Evolutionary conservation across 1,140 invertebrate species (phyloP), one percentile per base, ranked within the genome.

Genomic region (Daktulosphaira vitifoliae): DNA sequence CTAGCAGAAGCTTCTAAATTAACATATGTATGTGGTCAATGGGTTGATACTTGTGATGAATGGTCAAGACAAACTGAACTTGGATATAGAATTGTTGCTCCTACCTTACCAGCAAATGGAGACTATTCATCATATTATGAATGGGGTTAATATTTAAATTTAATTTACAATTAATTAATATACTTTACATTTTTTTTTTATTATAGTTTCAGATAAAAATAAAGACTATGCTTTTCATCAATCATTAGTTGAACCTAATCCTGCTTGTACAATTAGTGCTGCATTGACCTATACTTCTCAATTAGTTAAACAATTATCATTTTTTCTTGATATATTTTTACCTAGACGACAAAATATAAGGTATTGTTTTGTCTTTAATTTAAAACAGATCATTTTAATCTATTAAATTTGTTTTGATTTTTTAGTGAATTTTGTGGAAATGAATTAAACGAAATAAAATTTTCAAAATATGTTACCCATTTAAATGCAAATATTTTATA

Each of bases 401-500:
- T 33, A n/a, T 33, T 33, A 33, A 33, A 33, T 33, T 33, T 33
- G 5, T 33, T 11, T 33, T 33, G 11, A 33, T 68, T 38, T 81
- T 82, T 64, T 72, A 88, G 86, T 72, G 87, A 89, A 73, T 90
- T 90, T 74, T 87, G 83, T 72, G 78, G 77, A 39, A 80, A 79
- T 70, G 82, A 85, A 72, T 76, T 88, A 71, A 82, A 79, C 51
- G 82, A 86, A 71, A 79, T 83, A 68, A 83, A 87, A 73, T 89
- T 92, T 75, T 75, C 80, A 49, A 79, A 82, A 69, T 82, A 83
- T 76, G 87, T 92, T 6, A 82, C 86, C 7, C 80, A 84, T 65
- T 78, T 92, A 16, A 91, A 92, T 76, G 82, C 85, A 59, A 92
- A 92, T 72, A 81, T 92, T 46, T 75, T 92, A 68, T 85, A 89